Evolutionary conservation across 2,797 vertebrate species (phyloP), one percentile per base, ranked within the genome.

Genomic region (Crocidura indochinensis): DNA sequence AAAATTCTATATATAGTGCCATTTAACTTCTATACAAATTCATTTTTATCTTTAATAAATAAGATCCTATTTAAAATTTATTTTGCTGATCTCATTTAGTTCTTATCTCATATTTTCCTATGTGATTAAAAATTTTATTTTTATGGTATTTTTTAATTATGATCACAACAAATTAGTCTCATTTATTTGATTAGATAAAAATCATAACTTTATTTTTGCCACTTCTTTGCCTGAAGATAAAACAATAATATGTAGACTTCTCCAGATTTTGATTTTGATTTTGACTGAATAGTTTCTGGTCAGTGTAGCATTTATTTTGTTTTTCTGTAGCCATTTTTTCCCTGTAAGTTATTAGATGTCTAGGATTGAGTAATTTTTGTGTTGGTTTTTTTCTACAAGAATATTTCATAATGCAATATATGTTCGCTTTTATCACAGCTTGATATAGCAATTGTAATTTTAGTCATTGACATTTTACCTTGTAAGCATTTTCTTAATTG

Each of bases 261-360:
- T 91, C 17, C 20, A 76, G 11, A 62, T 68, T 89, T 24, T 89
- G 56, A 24, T 19, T 84, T 87, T 65, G 29, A 24, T 19, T 84
- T 87, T 65, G 29, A 3, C 64, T 76, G 19, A 29, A 53, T 72
- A 0, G 73, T 79, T 71, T 9, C 4, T 47, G 2, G 9, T 49
- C 69, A 7, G 8, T 19, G 1, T 72, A 0, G 60, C 31, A 90
- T 80, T 31, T 46, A 84, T 10, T 27, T 26, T 82, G 24, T 81
- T 69, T 88, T 26, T 88, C 10, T 82, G 53, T 29, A 71, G 2
- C 17, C 47, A 51, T 0, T 90, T 51, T 76, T 93, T 92, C 11
- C 44, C 56, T 72, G 2, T 68, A 77, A 78, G 67, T 5, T 81
- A 19, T 67, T 62, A 73, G 44, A 24, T 44, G 38, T n/a, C 1